These are phyloP conservation scores for Agapostemon virescens DNA, from an alignment of 2,888 invertebrate species.

Conservation along the genomic window DNA sequence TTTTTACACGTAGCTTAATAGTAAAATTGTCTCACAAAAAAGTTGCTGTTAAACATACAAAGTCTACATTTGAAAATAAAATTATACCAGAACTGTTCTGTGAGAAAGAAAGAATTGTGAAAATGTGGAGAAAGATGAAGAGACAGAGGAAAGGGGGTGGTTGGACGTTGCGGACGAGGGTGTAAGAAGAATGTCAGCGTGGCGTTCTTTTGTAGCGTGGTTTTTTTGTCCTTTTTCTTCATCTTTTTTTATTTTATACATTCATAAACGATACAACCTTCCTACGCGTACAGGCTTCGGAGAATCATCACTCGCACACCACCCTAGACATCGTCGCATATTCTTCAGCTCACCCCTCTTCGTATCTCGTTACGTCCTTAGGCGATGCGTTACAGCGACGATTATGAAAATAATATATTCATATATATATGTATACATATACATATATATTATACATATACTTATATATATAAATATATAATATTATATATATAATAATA, in stretches of 20 bases:
- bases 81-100: too few relatives aligned
- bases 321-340: slow-evolving; percentile 36
- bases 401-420: slow-evolving; percentile 48
- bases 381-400: slow-evolving; percentile 40
- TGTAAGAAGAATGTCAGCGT: background rate
- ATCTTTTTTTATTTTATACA: slow-evolving; percentile 75
- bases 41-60: too few relatives aligned
- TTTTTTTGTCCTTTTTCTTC: slow-evolving; percentile 69
- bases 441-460: slow-evolving; percentile 43
- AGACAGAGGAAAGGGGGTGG: too few relatives aligned
- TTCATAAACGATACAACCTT: slow-evolving; percentile 78
- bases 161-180: background rate
- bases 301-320: slow-evolving; percentile 70
- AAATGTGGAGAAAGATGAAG: too few relatives aligned
- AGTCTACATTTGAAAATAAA: too few relatives aligned
- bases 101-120: too few relatives aligned
- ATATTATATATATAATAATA: slow-evolving; percentile 43
- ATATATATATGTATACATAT: slow-evolving; percentile 34
- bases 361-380: slow-evolving; percentile 34
- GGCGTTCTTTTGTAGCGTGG: slow-evolving; percentile 35
- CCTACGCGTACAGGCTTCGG: slow-evolving; percentile 73
- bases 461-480: slow-evolving; percentile 7
- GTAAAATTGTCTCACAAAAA: too few relatives aligned
- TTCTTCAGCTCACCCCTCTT: slow-evolving; percentile 6
- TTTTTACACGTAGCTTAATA: too few relatives aligned